phyloP scores from a whole-genome alignment of 2,113 vertebrate genomes.

The Brachionichthys hirsutus region DNA sequence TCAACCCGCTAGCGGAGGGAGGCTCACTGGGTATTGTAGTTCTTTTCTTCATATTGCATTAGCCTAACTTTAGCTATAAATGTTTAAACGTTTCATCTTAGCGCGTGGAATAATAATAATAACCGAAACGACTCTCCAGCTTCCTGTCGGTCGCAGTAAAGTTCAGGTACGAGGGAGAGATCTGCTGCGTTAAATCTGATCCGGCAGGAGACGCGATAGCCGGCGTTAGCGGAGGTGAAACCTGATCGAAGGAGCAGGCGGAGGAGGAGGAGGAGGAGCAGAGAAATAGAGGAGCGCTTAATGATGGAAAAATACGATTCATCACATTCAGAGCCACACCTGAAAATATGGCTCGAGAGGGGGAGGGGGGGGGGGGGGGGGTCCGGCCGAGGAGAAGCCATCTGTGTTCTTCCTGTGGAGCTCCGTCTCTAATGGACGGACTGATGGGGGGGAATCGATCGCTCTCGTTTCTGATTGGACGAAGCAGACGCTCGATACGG shows the following conservation, averaged over 20 bases:
- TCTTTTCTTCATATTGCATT: conserved; percentile 14
- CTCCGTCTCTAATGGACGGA: no score
- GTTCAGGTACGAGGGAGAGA: background rate
- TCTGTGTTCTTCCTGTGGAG: no score
- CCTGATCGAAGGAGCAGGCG: conserved; percentile 17
- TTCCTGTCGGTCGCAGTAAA: conserved; percentile 2
- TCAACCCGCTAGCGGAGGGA: conserved; percentile 14
- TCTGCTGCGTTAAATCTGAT: conserved; percentile 19
- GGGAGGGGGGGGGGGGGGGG: conserved; percentile 9
- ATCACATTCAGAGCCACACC: no score
- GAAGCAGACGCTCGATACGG: no score
- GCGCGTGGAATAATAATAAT: no score
- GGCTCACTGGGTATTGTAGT: conserved; percentile 18
- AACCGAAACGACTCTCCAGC: no score
- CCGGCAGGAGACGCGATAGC: conserved; percentile 16
- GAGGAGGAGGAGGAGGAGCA: background rate
- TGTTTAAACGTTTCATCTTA: conserved; percentile 18
- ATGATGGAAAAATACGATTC: conserved; percentile 37
- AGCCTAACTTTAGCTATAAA: conserved; percentile 21
- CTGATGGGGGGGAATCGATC: no score
- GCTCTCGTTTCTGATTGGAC: no score
- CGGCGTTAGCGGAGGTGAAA: conserved; percentile 41
- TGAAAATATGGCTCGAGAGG: conserved; percentile 33
- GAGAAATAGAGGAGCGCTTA: background rate
- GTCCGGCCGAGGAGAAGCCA: no score